Evolutionary conservation across 2,888 invertebrate genomes (phyloP), one percentile per base, ranked within the genome.

Genomic region (Lepidochrysops patricia): DNA sequence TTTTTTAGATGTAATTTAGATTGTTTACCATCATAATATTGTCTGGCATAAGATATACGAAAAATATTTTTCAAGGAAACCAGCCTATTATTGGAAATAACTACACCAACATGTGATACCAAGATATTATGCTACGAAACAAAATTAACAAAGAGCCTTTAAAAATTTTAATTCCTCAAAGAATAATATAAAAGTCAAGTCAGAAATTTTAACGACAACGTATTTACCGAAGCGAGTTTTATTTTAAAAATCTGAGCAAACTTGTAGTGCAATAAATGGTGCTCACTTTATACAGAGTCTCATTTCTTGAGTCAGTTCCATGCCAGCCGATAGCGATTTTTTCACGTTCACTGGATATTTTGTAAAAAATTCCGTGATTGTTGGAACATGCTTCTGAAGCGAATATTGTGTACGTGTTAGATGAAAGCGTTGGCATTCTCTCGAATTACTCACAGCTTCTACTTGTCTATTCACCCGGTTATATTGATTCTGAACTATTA

Each of bases 271-370:
- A 26, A 50, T 26, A 50, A 50, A 50, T 26, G 50, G 50, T 50
- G 26, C 50, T 50, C 50, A 50, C 13, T 50, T 50, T 50, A 26
- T 50, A 43, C 19, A 43, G 19, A 23, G 25, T 50, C 26, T 12
- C 26, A 50, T 50, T 50, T 50, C 26, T 50, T 50, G 26, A 50
- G 50, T 50, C 50, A 50, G 50, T 50, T 50, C 13, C 50, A 50
- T 13, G 50, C 26, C 26, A 25, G 50, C 50, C 50, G 25, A 50
- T 26, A 25, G 25, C 26, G 26, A 13, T 50, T 50, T 50, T 50
- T 50, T 50, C 50, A 50, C 50, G 50, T 26, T 50, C 12, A 43
- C 43, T 43, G 43, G 43, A 43, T 43, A 43, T 43, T 43, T 43
- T 43, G 19, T 43, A 9, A 19, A 43, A 43, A 12, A 43, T 43